phyloP scores from a whole-genome alignment of 2,888 invertebrate species.

The Notodonta ziczac region DNA sequence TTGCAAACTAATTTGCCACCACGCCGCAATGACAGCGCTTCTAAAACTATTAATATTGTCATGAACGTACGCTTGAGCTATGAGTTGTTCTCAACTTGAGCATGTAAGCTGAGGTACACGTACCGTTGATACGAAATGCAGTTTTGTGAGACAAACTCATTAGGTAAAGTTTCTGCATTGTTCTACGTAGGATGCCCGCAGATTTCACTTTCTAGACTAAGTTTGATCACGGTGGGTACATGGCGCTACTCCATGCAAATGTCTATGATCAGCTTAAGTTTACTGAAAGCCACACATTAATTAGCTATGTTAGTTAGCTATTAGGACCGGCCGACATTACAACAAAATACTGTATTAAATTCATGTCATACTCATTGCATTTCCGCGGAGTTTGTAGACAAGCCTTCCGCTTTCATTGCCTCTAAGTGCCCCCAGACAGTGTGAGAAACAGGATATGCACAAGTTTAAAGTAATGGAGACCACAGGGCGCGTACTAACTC shows the following conservation, averaged over 20 bases:
- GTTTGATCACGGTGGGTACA: too few relatives aligned
- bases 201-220: too few relatives aligned
- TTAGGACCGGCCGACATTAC: too few relatives aligned
- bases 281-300: too few relatives aligned
- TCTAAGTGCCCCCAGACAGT: background rate
- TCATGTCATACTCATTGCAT: too few relatives aligned
- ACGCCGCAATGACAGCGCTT: constrained; percentile 54
- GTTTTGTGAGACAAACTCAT: background rate
- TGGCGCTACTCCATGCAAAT: too few relatives aligned
- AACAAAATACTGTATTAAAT: too few relatives aligned
- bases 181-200: background rate
- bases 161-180: background rate
- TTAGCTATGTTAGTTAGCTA: too few relatives aligned
- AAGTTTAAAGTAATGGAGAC: constrained; percentile 22
- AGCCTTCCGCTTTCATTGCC: background rate
- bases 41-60: constrained; percentile 54
- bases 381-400: background rate
- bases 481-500: constrained; percentile 14
- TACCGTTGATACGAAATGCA: constrained; percentile 1
- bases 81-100: constrained; percentile 12
- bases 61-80: constrained; percentile 19
- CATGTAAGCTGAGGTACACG: constrained; percentile 3
- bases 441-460: constrained; percentile 8
- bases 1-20: constrained; percentile 65
- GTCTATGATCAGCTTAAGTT: too few relatives aligned